These are phyloP conservation scores for Cryptocephalus moraei DNA, from an alignment of 2,888 invertebrate genomes.

Conservation along the genomic window DNA sequence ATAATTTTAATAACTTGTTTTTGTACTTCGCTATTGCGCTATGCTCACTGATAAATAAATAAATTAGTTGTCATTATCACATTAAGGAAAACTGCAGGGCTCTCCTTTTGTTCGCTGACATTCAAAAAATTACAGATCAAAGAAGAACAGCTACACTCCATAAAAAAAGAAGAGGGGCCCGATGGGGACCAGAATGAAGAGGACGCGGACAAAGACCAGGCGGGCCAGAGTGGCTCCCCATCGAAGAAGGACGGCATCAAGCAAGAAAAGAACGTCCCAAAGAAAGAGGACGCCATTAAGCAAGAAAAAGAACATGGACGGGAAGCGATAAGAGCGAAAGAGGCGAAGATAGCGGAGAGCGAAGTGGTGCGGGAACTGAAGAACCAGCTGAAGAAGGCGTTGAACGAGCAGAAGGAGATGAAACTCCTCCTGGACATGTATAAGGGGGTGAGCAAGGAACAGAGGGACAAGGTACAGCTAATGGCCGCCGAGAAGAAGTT, in stretches of 20 bases:
- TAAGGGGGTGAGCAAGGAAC: conserved; percentile 94
- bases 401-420: conserved; percentile 90
- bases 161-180: conserved; percentile 40
- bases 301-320: conserved; percentile 49
- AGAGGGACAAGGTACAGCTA: conserved; percentile 88
- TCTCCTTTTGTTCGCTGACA: too few species aligned
- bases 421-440: conserved; percentile 92
- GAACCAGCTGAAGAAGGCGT: conserved; percentile 88
- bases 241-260: conserved; percentile 48
- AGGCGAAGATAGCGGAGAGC: conserved; percentile 56
- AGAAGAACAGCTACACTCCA: conserved; percentile 28
- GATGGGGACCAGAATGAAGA: conserved; percentile 37
- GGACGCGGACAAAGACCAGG: conserved; percentile 36
- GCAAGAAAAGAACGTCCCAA: conserved; percentile 43
- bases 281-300: conserved; percentile 52
- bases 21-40: too few species aligned
- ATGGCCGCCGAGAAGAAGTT: conserved; percentile 93
- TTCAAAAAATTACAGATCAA: conserved; percentile 27
- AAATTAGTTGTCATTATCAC: too few species aligned
- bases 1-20: too few species aligned
- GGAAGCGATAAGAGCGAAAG: conserved; percentile 51
- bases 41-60: too few species aligned
- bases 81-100: too few species aligned
- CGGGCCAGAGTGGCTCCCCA: conserved; percentile 34
- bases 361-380: conserved; percentile 80